Evolutionary conservation across 2,113 vertebrate genomes (phyloP).

Genomic region (Hepsetus odoe): DNA sequence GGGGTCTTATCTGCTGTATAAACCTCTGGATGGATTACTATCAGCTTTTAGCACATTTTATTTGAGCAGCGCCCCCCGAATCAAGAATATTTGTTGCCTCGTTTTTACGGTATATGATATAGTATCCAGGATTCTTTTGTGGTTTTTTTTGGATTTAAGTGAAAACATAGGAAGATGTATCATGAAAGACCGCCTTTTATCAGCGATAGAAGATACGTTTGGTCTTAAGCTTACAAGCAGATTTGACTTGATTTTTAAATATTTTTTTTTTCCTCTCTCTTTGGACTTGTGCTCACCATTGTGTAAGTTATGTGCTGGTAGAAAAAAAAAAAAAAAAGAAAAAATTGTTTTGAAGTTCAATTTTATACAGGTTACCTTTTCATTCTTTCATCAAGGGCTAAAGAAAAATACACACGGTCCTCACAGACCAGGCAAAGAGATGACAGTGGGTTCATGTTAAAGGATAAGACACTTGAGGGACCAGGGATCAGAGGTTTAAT

Average conservation of each 20-base stretch:
- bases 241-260: background rate
- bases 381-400: slow-evolving; percentile 56
- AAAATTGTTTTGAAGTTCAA: slow-evolving; percentile 20
- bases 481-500: background rate
- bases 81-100: slow-evolving; percentile 57
- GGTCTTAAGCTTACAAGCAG: slow-evolving; percentile 66
- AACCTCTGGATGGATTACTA: slow-evolving; percentile 49
- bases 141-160: slow-evolving; percentile 55
- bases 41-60: slow-evolving; percentile 23
- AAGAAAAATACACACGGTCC: slow-evolving; percentile 11
- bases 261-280: background rate
- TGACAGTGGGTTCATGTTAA: background rate
- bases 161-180: slow-evolving; percentile 71
- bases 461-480: background rate
- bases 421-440: background rate
- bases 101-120: slow-evolving; percentile 20
- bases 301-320: slow-evolving; percentile 71
- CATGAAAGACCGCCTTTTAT: slow-evolving; percentile 67
- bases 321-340: background rate
- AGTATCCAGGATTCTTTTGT: slow-evolving; percentile 23
- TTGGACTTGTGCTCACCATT: slow-evolving; percentile 68
- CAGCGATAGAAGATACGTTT: slow-evolving; percentile 60
- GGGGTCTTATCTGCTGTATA: slow-evolving; percentile 80
- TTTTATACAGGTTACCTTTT: slow-evolving; percentile 44
- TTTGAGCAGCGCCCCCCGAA: background rate